A percentile compares a stretch with the other conserved stretches of the same genome.
These are phyloP conservation scores for Drosophila cardini DNA, from an alignment of 1,140 invertebrate genomes.

Conservation along the genomic window DNA sequence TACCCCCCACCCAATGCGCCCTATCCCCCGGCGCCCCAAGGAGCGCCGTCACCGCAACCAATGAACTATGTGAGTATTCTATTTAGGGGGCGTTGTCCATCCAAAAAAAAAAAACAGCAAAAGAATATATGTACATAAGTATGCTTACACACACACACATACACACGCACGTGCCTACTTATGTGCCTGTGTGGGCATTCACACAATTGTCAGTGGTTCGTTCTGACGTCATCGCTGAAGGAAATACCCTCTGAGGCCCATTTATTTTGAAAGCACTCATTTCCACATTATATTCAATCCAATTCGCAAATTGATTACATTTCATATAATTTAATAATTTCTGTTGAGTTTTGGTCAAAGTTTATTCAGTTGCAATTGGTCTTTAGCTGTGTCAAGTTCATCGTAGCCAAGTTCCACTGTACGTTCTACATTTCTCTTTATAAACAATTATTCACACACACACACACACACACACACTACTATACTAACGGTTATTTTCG, in stretches of 20 bases:
- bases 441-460: neutral
- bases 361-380: neutral
- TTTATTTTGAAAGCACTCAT: neutral
- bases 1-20: conserved; percentile 27
- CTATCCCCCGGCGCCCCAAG: conserved; percentile 14
- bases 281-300: neutral
- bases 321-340: no score
- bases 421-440: neutral
- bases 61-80: conserved; percentile 33
- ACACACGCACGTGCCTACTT: no score
- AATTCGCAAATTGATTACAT: neutral
- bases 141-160: neutral
- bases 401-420: conserved; percentile 1
- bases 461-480: no score
- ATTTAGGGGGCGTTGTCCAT: conserved; percentile 38
- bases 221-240: conserved; percentile 10
- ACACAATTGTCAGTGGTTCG: no score
- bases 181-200: no score
- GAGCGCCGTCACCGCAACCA: conserved; percentile 18
- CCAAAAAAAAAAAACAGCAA: neutral
- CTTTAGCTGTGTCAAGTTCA: neutral
- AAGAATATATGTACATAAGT: neutral
- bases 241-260: no score
- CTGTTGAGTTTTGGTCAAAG: neutral
- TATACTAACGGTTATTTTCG: neutral